Percentiles rank a stretch among this genome's conserved stretches.
Evolutionary conservation across 2,797 vertebrate genomes (phyloP).

Genomic region (Muscicapa striata): DNA sequence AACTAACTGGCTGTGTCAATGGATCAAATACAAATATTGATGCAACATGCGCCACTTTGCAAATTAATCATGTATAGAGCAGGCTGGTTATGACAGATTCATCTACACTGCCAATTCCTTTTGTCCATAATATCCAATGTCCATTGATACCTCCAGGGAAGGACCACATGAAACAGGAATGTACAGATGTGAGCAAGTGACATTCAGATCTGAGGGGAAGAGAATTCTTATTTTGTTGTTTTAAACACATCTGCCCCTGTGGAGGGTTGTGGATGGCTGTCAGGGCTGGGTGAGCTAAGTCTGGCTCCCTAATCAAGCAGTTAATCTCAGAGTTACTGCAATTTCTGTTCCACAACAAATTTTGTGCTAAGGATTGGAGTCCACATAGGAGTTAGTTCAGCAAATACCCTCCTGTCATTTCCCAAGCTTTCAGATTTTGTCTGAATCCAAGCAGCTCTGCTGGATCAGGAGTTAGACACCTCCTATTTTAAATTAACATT

Average conservation of each 20-base stretch:
- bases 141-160: not conserved
- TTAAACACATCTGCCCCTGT: not conserved
- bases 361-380: not conserved
- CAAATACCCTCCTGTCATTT: not conserved
- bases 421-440: not conserved
- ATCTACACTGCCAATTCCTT: not conserved
- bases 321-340: not conserved
- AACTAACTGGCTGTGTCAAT: conserved; percentile 26
- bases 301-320: not conserved
- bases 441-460: not conserved
- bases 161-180: conserved; percentile 24
- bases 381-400: not conserved
- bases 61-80: conserved; percentile 35
- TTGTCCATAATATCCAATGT: not conserved
- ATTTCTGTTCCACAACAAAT: not conserved
- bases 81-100: conserved; percentile 23
- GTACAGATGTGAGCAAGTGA: not conserved
- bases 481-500: not conserved
- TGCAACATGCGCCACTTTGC: conserved; percentile 19
- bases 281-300: not conserved
- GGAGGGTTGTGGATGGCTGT: not conserved
- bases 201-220: not conserved
- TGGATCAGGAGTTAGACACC: not conserved
- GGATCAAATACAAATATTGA: conserved; percentile 59
- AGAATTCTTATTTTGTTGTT: not conserved